Conservation (phyloP, 2,113 vertebrate species). For the Taurulus bubalis region DNA sequence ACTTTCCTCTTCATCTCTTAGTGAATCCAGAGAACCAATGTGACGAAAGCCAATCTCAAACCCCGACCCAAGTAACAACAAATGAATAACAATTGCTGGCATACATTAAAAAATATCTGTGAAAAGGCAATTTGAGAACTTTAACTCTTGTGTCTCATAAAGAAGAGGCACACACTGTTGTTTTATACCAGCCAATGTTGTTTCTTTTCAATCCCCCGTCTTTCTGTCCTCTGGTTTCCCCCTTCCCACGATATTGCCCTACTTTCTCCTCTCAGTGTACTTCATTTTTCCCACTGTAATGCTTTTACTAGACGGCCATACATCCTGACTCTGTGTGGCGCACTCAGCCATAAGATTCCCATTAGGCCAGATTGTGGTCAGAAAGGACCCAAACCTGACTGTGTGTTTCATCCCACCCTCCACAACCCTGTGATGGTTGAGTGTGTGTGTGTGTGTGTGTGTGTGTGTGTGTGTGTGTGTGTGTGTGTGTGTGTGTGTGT, state of each 20-base stretch:
- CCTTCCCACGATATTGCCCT: constrained; percentile 17
- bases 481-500: constrained; percentile 31
- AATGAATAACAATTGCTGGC: background rate
- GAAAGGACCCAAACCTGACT: constrained; percentile 43
- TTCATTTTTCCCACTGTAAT: constrained; percentile 72
- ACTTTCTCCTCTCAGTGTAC: constrained; percentile 44
- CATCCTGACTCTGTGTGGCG: constrained; percentile 56
- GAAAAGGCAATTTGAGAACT: background rate
- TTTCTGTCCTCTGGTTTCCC: background rate
- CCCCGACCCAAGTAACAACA: constrained; percentile 25
- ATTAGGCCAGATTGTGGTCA: constrained; percentile 71
- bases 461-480: constrained; percentile 37
- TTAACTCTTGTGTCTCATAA: constrained; percentile 1
- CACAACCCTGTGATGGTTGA: constrained; percentile 14
- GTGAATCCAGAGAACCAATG: constrained; percentile 9
- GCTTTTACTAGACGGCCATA: constrained; percentile 57
- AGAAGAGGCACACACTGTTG: constrained; percentile 4
- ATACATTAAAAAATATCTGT: background rate
- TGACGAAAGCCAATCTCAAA: constrained; percentile 28
- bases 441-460: constrained; percentile 14
- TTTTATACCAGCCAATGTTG: constrained; percentile 27
- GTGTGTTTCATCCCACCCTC: constrained; percentile 39
- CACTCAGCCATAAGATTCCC: constrained; percentile 76
- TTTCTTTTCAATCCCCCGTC: background rate
- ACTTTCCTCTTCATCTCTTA: constrained; percentile 31